Conservation (phyloP, 92 coral and sea anemone species). For the Plumapathes pennacea region DNA sequence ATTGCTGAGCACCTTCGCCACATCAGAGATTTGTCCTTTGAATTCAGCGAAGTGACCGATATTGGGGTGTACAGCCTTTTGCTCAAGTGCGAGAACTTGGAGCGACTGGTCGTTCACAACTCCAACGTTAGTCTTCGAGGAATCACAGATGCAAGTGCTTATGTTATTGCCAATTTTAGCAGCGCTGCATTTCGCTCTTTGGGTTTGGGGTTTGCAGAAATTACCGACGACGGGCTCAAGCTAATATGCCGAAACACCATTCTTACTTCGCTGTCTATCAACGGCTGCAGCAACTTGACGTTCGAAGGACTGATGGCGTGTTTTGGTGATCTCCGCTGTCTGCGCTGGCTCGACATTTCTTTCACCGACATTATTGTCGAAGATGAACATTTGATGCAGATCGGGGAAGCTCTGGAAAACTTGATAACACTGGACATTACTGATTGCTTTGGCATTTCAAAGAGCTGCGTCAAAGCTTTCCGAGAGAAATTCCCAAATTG, state of each 20-base stretch:
- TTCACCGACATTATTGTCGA: slow-evolving; percentile 83
- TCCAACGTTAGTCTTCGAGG: slow-evolving; percentile 69
- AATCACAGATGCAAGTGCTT: slow-evolving; percentile 82
- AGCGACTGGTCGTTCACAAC: slow-evolving; percentile 76
- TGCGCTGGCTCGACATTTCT: slow-evolving; percentile 82
- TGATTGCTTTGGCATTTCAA: slow-evolving; percentile 76
- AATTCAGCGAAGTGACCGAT: slow-evolving; percentile 87
- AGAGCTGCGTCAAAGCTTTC: slow-evolving; percentile 58
- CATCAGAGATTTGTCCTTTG: slow-evolving; percentile 78
- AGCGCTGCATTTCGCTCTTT: slow-evolving; percentile 76
- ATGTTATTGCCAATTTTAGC: slow-evolving; percentile 78
- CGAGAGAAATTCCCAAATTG: slow-evolving; percentile 76
- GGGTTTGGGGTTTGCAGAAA: slow-evolving; percentile 90
- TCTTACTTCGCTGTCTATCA: slow-evolving; percentile 73
- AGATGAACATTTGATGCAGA: slow-evolving; percentile 77
- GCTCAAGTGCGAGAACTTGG: slow-evolving; percentile 78
- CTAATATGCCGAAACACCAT: slow-evolving; percentile 80
- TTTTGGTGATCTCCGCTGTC: slow-evolving; percentile 63
- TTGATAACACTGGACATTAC: slow-evolving; percentile 82
- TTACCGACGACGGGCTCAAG: slow-evolving; percentile 87
- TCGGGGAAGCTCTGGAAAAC: slow-evolving; percentile 78
- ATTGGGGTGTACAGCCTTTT: slow-evolving; percentile 77
- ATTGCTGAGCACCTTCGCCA: slow-evolving; percentile 73
- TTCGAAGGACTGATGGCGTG: slow-evolving; percentile 83
- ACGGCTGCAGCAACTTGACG: slow-evolving; percentile 78